Base-by-base conservation (phyloP, 2,113 vertebrate species). In the Lutjanus erythropterus region DNA sequence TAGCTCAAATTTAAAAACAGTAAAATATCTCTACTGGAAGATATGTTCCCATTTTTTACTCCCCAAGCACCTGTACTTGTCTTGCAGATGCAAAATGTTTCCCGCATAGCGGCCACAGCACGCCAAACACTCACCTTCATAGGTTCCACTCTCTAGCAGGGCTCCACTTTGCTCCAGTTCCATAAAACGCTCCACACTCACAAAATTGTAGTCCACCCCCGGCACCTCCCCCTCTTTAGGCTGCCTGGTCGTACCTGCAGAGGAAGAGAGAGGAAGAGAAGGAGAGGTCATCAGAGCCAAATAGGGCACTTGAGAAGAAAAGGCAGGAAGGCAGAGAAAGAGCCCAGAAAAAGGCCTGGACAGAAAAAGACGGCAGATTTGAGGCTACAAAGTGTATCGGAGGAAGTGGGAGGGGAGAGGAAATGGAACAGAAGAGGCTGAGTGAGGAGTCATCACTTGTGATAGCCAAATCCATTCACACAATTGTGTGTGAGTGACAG, bases 161-260 rank as follows among this genome's bases (percentile, higher is more conserved):
- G 98, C 97, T 86, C 98, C 98, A 91, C 97, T 99, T 96, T 97
- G 98, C 95, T 99, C 98, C 91, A 99, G 90, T 97, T 99, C 98
- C 97, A 99, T 99, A 98, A 99, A 99, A 91, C 98, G 98, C 93
- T 99, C 98, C 91, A 99, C 96, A 31, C 97, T 99, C 94, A 99
- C 98, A 93, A 99, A 99, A 94, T 97, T 99, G 93, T 99, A 99
- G 96, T 99, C 97, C 95, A 99, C 97, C 78, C 98, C 98, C 18
- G 97, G 97, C 89, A 99, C 98, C 93, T 99, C 98, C 21, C 97
- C 98, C 91, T 99, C 98, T 93, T 98, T 99, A 94, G 99, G 98
- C 93, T 97, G 97, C 93, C 98, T 97, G 93, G 98, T 99, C 71
- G 98, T 99, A 95, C 98, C 98, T 99, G 77, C 74, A 77, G 78